Conservation (phyloP, 2,888 invertebrate species). For the Nezara viridula region DNA sequence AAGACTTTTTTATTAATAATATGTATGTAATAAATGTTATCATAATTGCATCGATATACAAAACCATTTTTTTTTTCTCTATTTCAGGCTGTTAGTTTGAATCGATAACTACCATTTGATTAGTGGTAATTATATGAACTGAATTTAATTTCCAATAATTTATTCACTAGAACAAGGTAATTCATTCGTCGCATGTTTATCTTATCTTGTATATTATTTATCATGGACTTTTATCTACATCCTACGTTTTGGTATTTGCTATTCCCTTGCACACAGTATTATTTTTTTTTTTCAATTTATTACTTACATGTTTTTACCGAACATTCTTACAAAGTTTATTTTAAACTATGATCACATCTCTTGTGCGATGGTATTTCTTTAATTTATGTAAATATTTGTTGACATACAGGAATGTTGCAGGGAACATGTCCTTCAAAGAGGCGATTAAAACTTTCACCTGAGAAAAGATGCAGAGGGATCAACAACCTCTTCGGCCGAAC, state of each 20-base stretch:
- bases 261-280: background rate
- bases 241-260: background rate
- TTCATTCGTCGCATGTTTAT: background rate
- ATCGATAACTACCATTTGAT: background rate
- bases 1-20: too few species aligned
- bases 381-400: background rate
- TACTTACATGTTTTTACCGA: background rate
- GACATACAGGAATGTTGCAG: background rate
- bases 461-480: slow-evolving; percentile 23
- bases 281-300: too few species aligned
- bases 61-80: background rate
- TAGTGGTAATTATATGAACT: background rate
- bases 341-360: background rate
- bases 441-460: slow-evolving; percentile 33
- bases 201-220: background rate
- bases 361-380: background rate
- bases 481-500: background rate
- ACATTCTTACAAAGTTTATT: background rate
- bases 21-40: background rate
- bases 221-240: background rate
- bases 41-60: background rate
- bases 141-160: background rate
- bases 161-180: background rate
- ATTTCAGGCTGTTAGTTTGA: background rate
- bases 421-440: background rate